Conservation (phyloP, 1,140 invertebrate genomes). For the Metopolophium dirhodum region DNA sequence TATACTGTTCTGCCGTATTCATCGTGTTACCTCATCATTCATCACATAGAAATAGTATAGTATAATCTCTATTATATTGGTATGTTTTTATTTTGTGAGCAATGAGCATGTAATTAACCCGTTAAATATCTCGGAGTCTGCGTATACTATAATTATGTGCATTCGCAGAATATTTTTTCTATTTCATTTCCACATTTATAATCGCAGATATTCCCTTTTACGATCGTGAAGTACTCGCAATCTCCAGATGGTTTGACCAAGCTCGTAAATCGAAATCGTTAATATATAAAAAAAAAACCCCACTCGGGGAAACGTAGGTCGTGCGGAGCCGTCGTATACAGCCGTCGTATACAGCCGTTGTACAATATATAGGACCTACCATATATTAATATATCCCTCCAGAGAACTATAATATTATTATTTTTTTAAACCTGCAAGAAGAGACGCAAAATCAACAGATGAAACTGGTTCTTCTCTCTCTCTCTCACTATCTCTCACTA, state of each 20-base stretch:
- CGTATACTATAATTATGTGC: not conserved
- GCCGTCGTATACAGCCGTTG: not conserved
- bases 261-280: slow-evolving; percentile 29
- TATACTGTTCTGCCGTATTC: not conserved
- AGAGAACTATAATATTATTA: not conserved
- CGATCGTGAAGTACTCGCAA: not conserved
- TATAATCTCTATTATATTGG: too few relatives aligned
- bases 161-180: slow-evolving; percentile 34
- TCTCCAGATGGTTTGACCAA: slow-evolving; percentile 27
- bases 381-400: slow-evolving; percentile 23
- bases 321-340: not conserved
- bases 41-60: not conserved
- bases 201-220: slow-evolving; percentile 1
- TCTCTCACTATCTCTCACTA: not conserved
- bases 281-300: not conserved
- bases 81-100: not conserved
- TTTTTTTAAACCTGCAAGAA: slow-evolving; percentile 7
- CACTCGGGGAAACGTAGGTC: not conserved
- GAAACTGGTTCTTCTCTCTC: slow-evolving; percentile 48
- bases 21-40: not conserved
- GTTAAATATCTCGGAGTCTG: not conserved
- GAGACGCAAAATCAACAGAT: slow-evolving; percentile 49
- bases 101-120: not conserved
- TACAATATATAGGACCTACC: not conserved
- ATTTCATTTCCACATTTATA: not conserved